phyloP scores from a whole-genome alignment of 2,113 vertebrate species.

The Oreotrochilus melanogaster region DNA sequence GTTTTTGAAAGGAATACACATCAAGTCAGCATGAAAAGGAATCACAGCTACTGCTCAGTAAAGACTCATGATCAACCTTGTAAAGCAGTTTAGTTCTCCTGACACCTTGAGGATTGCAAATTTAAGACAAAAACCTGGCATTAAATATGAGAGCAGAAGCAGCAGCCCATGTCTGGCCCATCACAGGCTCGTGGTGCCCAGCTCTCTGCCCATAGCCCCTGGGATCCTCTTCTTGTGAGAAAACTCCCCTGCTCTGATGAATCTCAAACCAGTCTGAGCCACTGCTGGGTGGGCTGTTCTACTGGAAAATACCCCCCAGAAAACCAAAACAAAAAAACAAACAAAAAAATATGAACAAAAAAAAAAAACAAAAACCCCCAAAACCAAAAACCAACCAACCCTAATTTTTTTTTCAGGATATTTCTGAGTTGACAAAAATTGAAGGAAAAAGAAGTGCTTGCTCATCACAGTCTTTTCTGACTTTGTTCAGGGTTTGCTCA shows the following conservation, averaged over 20 bases:
- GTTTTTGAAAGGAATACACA: not conserved
- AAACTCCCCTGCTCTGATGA: not conserved
- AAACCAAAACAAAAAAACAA: too few relatives aligned
- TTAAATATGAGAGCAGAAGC: not conserved
- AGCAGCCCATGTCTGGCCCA: rapidly evolving
- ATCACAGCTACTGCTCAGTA: not conserved
- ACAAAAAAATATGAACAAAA: too few relatives aligned
- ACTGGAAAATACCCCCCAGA: not conserved
- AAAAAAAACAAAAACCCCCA: too few relatives aligned
- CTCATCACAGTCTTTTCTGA: rapidly evolving
- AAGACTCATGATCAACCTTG: not conserved
- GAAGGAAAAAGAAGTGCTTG: not conserved
- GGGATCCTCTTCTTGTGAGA: not conserved
- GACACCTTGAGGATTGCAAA: not conserved
- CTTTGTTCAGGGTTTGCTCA: too few relatives aligned
- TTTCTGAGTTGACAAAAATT: not conserved
- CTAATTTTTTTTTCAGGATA: not conserved
- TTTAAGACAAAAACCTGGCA: not conserved
- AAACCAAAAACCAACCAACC: too few relatives aligned
- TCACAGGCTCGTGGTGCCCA: too few relatives aligned
- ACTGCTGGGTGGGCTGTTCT: not conserved
- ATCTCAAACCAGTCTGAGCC: not conserved
- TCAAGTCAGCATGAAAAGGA: not conserved
- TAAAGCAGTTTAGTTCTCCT: not conserved
- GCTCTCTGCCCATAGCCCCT: not conserved